Evolutionary conservation across 2,113 vertebrate genomes (phyloP), one percentile per base, ranked within the genome.

Genomic region (Nibea coibor): DNA sequence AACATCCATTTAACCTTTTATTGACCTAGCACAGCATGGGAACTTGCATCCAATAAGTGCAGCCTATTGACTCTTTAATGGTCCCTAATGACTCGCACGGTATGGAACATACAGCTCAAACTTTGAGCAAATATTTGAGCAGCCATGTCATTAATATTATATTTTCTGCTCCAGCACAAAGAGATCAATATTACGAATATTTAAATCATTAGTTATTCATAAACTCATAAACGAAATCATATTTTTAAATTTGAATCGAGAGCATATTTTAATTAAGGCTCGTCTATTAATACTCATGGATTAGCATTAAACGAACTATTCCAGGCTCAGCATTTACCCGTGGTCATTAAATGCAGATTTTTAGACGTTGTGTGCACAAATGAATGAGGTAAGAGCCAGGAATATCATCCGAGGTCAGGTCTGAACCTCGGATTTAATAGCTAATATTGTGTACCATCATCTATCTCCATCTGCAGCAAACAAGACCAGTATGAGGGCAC

Each of bases 131-230:
- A 79, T 72, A 76, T 86, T 80, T 79, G 31, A 89, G 58, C 53
- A 79, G 64, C 47, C 45, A 62, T 67, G 65, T 59, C 76, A 88
- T 94, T 64, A 91, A 92, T 92, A 88, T 86, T 91, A 88, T 19
- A 92, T 88, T 78, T 78, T 75, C 16, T 56, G 26, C 63, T 79
- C 58, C 48, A 75, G 70, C 68, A 74, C 80, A 84, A 87, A 91
- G 86, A 90, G 92, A 90, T 82, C 85, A 81, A 90, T 82, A 50
- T 87, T 88, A 83, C 75, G 59, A 64, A 50, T 35, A 14, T 93
- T 93, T 87, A 88, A 88, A 61, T 78, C 61, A 89, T 92, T 83
- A 86, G 81, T 85, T 90, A 92, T 93, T 91, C 81, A 94, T 92
- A 72, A 75, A 76, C 81, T 77, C 64, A 87, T 87, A 87, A 70